phyloP scores from a whole-genome alignment of 2,888 invertebrate species.

The Mimumesa dahlbomi region DNA sequence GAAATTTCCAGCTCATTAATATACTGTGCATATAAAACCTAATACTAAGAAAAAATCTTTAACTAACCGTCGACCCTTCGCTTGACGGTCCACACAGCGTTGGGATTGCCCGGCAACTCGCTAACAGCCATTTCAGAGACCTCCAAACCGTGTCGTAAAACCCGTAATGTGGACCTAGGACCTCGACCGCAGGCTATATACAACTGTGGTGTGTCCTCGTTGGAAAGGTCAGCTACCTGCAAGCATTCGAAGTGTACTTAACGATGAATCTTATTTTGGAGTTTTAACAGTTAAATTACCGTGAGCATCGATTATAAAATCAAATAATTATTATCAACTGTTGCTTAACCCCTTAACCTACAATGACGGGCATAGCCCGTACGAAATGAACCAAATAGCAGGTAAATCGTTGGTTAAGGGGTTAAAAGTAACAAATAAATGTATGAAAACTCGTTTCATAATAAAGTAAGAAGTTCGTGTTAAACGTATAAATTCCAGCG shows the following conservation, averaged over 20 bases:
- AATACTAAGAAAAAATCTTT: conserved; percentile 41
- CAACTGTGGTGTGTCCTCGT: conserved; percentile 99
- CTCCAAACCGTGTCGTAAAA: conserved; percentile 97
- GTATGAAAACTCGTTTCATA: too few species aligned
- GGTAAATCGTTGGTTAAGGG: too few species aligned
- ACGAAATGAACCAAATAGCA: too few species aligned
- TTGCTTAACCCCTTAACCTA: too few species aligned
- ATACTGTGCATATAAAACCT: too few species aligned
- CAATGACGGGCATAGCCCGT: too few species aligned
- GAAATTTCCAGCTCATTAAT: too few species aligned
- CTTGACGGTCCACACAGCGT: conserved; percentile 99
- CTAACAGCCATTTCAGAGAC: conserved; percentile 99
- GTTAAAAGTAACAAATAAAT: too few species aligned
- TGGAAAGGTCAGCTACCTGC: conserved; percentile 94
- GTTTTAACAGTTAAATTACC: background rate
- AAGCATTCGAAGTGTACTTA: background rate
- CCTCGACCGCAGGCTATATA: conserved; percentile 98
- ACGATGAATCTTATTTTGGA: background rate
- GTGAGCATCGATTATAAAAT: too few species aligned
- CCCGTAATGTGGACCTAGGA: conserved; percentile 93
- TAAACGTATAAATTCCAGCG: too few species aligned
- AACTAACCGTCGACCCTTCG: conserved; percentile 96
- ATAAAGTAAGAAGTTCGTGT: too few species aligned
- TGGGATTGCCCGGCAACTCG: conserved; percentile 99
- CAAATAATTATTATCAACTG: too few species aligned